A percentile compares a stretch with the other conserved stretches of the same genome.
phyloP scores from a whole-genome alignment of 2,888 invertebrate species.

The Cephus runcator region DNA sequence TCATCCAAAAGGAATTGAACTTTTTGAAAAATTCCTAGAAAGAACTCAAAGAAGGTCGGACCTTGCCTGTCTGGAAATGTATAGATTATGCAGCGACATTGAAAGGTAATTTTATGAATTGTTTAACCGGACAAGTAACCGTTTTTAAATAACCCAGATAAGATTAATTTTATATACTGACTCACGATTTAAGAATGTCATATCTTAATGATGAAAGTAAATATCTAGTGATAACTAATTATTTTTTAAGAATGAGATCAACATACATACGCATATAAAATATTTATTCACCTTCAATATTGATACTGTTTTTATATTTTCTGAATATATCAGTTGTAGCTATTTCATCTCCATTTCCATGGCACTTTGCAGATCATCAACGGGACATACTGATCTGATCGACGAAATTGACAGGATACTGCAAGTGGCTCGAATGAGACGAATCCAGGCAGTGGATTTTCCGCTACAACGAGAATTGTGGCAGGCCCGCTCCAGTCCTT shows the following conservation, averaged over 20 bases:
- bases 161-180: not conserved
- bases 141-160: not conserved
- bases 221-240: not conserved
- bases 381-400: not conserved
- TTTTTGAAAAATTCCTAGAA: constrained; percentile 9
- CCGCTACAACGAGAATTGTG: not conserved
- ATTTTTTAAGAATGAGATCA: not conserved
- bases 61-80: constrained; percentile 14
- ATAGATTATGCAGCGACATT: constrained; percentile 11
- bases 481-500: not conserved
- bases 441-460: not conserved
- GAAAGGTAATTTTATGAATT: constrained; percentile 5
- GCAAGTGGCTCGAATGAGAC: not conserved
- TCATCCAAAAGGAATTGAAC: constrained; percentile 10
- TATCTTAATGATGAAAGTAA: too few relatives aligned
- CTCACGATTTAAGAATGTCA: too few relatives aligned
- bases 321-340: not conserved
- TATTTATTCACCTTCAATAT: too few relatives aligned
- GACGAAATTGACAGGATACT: not conserved
- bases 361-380: not conserved
- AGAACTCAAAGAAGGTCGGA: constrained; percentile 8
- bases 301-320: not conserved
- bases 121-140: not conserved
- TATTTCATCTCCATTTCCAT: not conserved
- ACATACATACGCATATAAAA: too few relatives aligned